phyloP scores from a whole-genome alignment of 2,888 invertebrate genomes.

The Pharmacophagus antenor region DNA sequence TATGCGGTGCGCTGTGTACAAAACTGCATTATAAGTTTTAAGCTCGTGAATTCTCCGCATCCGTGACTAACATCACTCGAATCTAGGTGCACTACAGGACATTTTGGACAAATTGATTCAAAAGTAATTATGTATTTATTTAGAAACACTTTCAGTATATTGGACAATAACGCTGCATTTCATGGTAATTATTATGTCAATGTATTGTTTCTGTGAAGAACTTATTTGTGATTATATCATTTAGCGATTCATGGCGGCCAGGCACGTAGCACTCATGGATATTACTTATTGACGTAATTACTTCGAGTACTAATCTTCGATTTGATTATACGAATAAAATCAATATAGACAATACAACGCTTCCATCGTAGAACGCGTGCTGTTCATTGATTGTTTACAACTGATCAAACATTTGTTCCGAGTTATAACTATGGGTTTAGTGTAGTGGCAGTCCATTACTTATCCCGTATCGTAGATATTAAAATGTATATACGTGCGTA shows the following conservation, averaged over 20 bases:
- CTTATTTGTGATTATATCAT: neutral
- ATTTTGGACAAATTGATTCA: no score
- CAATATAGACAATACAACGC: conserved; percentile 13
- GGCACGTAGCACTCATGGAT: neutral
- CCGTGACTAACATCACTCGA: no score
- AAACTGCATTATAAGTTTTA: no score
- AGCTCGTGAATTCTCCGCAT: no score
- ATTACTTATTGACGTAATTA: conserved; percentile 4
- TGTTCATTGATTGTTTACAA: conserved; percentile 10
- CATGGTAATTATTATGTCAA: neutral
- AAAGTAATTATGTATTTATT: no score
- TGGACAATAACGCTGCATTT: no score
- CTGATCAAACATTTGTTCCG: conserved; percentile 14
- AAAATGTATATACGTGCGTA: neutral
- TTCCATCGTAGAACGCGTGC: neutral
- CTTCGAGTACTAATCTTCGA: conserved; percentile 31
- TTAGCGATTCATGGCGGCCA: neutral
- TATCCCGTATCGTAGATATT: neutral
- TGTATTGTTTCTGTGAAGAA: neutral
- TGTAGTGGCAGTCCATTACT: conserved; percentile 1
- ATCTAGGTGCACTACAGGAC: no score
- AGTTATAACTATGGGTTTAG: conserved; percentile 1
- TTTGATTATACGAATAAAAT: conserved; percentile 35
- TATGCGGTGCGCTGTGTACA: no score
- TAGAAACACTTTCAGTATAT: no score